Base-by-base conservation (phyloP, 1,140 invertebrate species). In the Drosophila oshimai region DNA sequence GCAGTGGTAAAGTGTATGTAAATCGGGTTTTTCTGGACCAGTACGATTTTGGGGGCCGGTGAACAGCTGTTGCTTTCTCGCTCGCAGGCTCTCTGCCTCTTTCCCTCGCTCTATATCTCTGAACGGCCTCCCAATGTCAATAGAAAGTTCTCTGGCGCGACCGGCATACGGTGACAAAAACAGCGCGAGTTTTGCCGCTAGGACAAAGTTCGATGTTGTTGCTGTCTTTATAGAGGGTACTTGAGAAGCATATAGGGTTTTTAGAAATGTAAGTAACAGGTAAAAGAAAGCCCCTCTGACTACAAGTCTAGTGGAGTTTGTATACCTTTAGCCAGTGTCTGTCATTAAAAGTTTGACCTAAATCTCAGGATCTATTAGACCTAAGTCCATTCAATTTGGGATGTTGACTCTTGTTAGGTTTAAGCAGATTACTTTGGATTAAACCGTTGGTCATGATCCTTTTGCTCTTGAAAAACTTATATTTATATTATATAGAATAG, bases 131-230 rank as follows among this genome's bases (percentile, higher is more conserved):
- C 12, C 45, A 36, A 39, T 39, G 41, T 31, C 61, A 26, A 64
- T 64, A 31, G 28, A 62, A 62, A 62, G 58, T 62, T 60, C 36
- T 44, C 58, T 28, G 20, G 36, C 17, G 20, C 50, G 31, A 29
- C 68, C 34, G 55, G 54, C 42, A 47, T 50, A 57, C 31, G 39
- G 47, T 26, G 31, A 62, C 36, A 31, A 28, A 34, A 47, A 65
- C 39, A 34, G 37, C 74, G 33, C 33, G 34, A 55, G 45, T 42
- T 46, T 62, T 47, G 37, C 45, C 58, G 53, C 50, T 71, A 54
- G 79, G 71, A 72, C 79, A 84, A 84, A 84, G 80, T 86, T 42
- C 80, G 69, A 26, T 34, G 39, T 58, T 62, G 34, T 77, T 62
- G 58, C 73, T 73, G 50, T 55, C 65, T 62, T 22, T 44, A 18